Evolutionary conservation across 2,113 vertebrate genomes (phyloP), one percentile per base, ranked within the genome.

Genomic region (Rhinolophus ferrumequinum): DNA sequence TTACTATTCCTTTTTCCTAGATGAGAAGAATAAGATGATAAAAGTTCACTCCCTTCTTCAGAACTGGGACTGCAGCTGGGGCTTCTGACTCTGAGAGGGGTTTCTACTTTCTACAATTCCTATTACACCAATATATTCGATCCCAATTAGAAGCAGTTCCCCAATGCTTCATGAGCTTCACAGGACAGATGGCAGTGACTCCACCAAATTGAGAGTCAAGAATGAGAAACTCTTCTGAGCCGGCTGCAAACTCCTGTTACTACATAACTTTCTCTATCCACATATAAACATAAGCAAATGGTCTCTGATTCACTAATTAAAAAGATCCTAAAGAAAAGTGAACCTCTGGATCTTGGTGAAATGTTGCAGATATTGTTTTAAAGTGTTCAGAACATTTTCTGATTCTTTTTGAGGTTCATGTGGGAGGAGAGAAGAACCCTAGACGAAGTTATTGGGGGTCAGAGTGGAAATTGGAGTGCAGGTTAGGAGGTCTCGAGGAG

Each of bases 381-480:
- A 82, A 60, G 3, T 66, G 2, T 35, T 90, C 16, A 38, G 28
- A 50, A 67, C 14, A 70, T 64, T 90, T 56, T 13, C 24, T 7
- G 16, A 60, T 26, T 30, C 21, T 28, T 54, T 38, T 5, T 47
- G 33, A 26, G 22, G 30, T 56, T 86, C 22, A 7, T 2, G 14
- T 30, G 16, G 82, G 18, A 80, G 24, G 21, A 82, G n/a, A 82
- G 69, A 47, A 58, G 9, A 28, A 33, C 0, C 4, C 58, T 41
- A 58, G 24, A 28, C 1, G 58, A 52, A 70, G 14, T 72, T 33
- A 14, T 3, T 66, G 12, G 26, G 30, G 4, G 35, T 91, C 15
- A 15, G 9, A 13, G 10, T 44, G 21, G 54, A 9, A 28, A 50
- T 22, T 16, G 5, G 56, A n/a, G 14, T n/a, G 7, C 0, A 0